Percentiles rank a stretch among this genome's conserved stretches.
These are phyloP conservation scores for Drosophila cognata DNA, from an alignment of 2,888 invertebrate species.

Conservation along the genomic window DNA sequence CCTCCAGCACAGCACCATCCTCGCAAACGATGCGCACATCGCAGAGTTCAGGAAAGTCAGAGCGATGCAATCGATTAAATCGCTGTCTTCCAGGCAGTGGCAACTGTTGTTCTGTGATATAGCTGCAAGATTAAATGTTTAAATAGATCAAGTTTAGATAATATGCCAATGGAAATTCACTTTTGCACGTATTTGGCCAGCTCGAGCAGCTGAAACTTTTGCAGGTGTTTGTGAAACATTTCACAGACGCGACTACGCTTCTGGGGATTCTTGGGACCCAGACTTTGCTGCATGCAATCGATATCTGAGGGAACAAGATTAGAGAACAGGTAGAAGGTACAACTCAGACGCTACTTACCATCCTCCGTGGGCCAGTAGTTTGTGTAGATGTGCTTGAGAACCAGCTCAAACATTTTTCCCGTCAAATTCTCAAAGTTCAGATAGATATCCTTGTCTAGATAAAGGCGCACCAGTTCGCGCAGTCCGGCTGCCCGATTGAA, in stretches of 20 bases:
- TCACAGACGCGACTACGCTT: slow-evolving; percentile 64
- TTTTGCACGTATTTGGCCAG: slow-evolving; percentile 76
- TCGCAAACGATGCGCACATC: slow-evolving; percentile 88
- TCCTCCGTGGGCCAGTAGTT: slow-evolving; percentile 81
- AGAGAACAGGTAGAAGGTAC: no score
- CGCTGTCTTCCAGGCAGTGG: slow-evolving; percentile 60
- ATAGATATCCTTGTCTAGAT: slow-evolving; percentile 79
- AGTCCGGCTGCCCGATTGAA: slow-evolving; percentile 88
- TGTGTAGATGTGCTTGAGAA: slow-evolving; percentile 90
- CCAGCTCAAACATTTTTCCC: slow-evolving; percentile 88
- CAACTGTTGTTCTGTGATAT: slow-evolving; percentile 57
- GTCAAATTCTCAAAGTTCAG: slow-evolving; percentile 79
- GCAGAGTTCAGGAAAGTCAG: slow-evolving; percentile 86
- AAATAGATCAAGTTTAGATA: slow-evolving; percentile 10
- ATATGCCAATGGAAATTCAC: slow-evolving; percentile 51
- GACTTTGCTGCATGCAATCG: slow-evolving; percentile 79
- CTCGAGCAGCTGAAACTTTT: slow-evolving; percentile 80
- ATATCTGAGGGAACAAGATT: slow-evolving; percentile 69
- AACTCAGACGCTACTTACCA: slow-evolving; percentile 62
- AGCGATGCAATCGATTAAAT: slow-evolving; percentile 85
- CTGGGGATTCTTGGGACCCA: slow-evolving; percentile 71
- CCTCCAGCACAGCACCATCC: slow-evolving; percentile 86
- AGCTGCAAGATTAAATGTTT: slow-evolving; percentile 36
- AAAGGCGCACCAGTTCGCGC: slow-evolving; percentile 86
- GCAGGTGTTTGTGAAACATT: slow-evolving; percentile 74